phyloP scores from a whole-genome alignment of 2,113 vertebrate genomes.

The Gavialis gangeticus region DNA sequence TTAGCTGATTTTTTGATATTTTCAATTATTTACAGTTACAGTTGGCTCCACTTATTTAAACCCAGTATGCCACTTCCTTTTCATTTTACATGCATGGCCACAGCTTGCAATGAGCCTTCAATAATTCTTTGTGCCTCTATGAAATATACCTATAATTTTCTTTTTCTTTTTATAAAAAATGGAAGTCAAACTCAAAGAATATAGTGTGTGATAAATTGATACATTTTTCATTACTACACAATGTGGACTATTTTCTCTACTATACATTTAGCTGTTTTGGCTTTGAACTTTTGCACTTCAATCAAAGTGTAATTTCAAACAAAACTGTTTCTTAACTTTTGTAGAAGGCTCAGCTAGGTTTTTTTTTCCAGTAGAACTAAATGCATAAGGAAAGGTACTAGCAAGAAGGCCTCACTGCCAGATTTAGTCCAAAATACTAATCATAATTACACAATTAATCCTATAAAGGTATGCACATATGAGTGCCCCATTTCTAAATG shows the following conservation, averaged over 20 bases:
- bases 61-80: not conserved
- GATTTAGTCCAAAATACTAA: not conserved
- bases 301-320: conserved; percentile 73
- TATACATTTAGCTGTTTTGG: conserved; percentile 65
- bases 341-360: conserved; percentile 39
- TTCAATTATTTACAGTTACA: not conserved
- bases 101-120: conserved; percentile 15
- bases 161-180: conserved; percentile 60
- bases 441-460: conserved; percentile 9
- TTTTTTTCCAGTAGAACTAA: conserved; percentile 35
- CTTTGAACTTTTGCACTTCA: conserved; percentile 74
- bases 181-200: conserved; percentile 64
- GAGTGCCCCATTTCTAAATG: not conserved
- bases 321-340: conserved; percentile 66
- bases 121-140: conserved; percentile 38
- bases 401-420: conserved; percentile 43
- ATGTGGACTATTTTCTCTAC: conserved; percentile 56
- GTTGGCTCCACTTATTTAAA: conserved; percentile 2
- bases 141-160: conserved; percentile 56
- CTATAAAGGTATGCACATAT: conserved; percentile 4
- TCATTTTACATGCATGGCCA: not conserved
- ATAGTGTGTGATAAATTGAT: conserved; percentile 64
- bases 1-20: conserved; percentile 19
- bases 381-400: conserved; percentile 9
- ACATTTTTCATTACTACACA: conserved; percentile 71